These are phyloP conservation scores for Protomyctophum bolini DNA, from an alignment of 2,113 vertebrate genomes.

Conservation along the genomic window DNA sequence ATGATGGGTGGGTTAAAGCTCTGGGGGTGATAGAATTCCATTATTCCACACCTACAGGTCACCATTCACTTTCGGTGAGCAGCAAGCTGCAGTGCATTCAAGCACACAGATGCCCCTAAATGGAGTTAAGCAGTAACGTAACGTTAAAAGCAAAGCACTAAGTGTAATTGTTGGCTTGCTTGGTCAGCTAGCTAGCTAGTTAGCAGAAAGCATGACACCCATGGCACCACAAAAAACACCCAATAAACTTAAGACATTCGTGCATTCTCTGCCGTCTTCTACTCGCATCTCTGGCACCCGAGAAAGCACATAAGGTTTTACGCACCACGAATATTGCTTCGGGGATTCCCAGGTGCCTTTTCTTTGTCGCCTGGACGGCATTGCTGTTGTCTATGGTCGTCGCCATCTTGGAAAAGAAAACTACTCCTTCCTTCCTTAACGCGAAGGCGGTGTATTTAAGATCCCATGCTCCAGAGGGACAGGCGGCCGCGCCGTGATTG, in stretches of 20 bases:
- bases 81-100: background rate
- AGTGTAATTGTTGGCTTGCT: too few relatives aligned
- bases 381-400: constrained; percentile 82
- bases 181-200: constrained; percentile 8
- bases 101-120: background rate
- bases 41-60: too few relatives aligned
- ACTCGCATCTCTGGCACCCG: fast-evolving
- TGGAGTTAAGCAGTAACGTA: too few relatives aligned
- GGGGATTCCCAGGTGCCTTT: constrained; percentile 90
- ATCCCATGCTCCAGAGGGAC: too few relatives aligned
- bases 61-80: too few relatives aligned
- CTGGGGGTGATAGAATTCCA: too few relatives aligned
- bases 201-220: constrained; percentile 16
- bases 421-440: constrained; percentile 67
- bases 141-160: too few relatives aligned
- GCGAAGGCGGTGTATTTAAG: background rate
- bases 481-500: too few relatives aligned
- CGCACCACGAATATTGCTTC: constrained; percentile 93
- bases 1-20: too few relatives aligned
- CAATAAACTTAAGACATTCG: too few relatives aligned
- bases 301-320: background rate
- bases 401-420: constrained; percentile 87
- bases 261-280: fast-evolving
- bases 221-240: fast-evolving
- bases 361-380: constrained; percentile 75